Evolutionary conservation across 2,797 vertebrate genomes (phyloP), one percentile per base, ranked within the genome.

Genomic region (Buceros bicornis): DNA sequence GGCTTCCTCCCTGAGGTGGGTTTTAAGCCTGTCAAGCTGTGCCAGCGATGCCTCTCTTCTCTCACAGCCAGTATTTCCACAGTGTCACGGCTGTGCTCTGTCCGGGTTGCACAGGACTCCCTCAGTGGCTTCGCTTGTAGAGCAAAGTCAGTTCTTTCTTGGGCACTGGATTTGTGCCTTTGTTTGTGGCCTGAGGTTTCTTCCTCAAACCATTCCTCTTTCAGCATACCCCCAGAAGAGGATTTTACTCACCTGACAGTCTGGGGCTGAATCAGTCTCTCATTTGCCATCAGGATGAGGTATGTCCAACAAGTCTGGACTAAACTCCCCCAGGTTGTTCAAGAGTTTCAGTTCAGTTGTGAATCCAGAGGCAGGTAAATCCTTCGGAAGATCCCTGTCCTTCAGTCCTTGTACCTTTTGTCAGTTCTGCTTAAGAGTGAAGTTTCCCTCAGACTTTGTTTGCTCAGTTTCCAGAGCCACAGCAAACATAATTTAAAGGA

Each of bases 381-480:
- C 77, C 94, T 65, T 35, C 24, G 40, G 61, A 80, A 92, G 82
- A 86, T 82, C 9, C 8, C 88, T 29, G 97, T 97, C 97, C 97
- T 98, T 97, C 76, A 45, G 97, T 92, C 94, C 62, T 58, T 15
- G 43, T 72, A 72, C 37, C 8, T 90, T 77, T 31, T 96, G 91
- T 93, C 90, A 87, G 53, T 73, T 58, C 29, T 50, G 88, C 89
- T 95, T 8, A 13, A 40, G 87, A 67, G 90, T 92, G 79, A 90
- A 95, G 94, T 93, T 94, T 96, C 82, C 70, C 95, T 95, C 61
- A 50, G 61, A 82, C 84, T 95, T 95, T 96, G 96, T 98, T 98
- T 97, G 97, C 84, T 96, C 86, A 94, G 97, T 97, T 98, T 98
- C 95, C 96, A 57, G 60, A 96, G 97, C 82, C 90, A 90, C 94